Evolutionary conservation across 2,113 vertebrate species (phyloP).

Genomic region (Chelonoidis abingdonii): DNA sequence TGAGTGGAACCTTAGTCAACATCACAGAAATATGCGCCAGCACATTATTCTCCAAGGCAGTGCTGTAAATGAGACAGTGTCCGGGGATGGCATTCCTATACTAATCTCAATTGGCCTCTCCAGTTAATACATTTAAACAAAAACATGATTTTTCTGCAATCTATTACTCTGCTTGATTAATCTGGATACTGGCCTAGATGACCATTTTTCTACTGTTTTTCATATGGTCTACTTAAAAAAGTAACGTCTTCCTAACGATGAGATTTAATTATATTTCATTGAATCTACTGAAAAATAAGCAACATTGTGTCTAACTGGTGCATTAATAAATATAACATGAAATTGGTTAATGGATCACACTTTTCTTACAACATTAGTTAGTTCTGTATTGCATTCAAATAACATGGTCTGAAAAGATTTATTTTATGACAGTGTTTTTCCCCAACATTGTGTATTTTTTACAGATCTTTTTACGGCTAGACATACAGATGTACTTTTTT

Average conservation of each 20-base stretch:
- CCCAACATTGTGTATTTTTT: background rate
- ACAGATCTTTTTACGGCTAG: background rate
- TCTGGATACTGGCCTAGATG: background rate
- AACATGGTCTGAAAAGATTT: constrained; percentile 16
- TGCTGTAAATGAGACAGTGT: constrained; percentile 61
- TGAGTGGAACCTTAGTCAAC: constrained; percentile 68
- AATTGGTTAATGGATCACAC: constrained; percentile 56
- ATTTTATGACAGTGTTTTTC: constrained; percentile 6
- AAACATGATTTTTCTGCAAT: constrained; percentile 53
- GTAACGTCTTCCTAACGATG: constrained; percentile 30
- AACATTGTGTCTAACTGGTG: constrained; percentile 20
- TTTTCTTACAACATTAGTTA: constrained; percentile 12
- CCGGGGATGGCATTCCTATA: constrained; percentile 47
- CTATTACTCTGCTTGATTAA: constrained; percentile 55
- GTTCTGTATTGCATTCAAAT: background rate
- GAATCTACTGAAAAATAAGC: constrained; percentile 50
- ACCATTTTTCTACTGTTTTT: constrained; percentile 52
- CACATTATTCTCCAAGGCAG: constrained; percentile 68
- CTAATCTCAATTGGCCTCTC: constrained; percentile 67
- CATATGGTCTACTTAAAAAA: constrained; percentile 29
- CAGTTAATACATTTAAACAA: constrained; percentile 61
- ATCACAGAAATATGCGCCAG: constrained; percentile 67
- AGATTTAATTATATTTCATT: constrained; percentile 56
- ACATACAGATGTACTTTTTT: background rate
- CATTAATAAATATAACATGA: constrained; percentile 60